Evolutionary conservation across 2,797 vertebrate species (phyloP), one percentile per base, ranked within the genome.

Genomic region (Acrossocheilus fasciatus): DNA sequence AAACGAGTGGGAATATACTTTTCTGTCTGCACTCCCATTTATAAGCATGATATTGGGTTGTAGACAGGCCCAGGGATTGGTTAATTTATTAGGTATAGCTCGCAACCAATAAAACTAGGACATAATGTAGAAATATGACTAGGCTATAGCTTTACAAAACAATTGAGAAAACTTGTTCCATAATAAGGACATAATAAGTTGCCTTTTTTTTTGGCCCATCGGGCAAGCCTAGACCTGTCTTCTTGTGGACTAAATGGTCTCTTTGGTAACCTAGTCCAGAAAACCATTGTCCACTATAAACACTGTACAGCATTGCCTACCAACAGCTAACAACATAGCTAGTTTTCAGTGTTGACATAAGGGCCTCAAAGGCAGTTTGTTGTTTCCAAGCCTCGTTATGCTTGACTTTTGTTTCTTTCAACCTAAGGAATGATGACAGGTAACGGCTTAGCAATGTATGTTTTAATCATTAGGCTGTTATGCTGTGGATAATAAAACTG

Each of bases 201-300:
- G 26, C 26, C 26, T 26, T 26, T 5, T 34, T n/a, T 20, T 23
- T 2, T 9, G 10, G 57, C 50, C 15, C 75, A 41, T 15, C 6
- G 77, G 83, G 64, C 89, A 91, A 87, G 90, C 23, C 88, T 87
- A 68, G 75, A 54, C 90, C 39, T 89, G 90, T 82, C 43, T 87
- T 82, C 76, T 6, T 59, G 54, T 75, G 85, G 36, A 85, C 68
- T 26, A 72, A 88, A 69, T 77, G 50, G 88, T 87, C 74, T 86
- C 88, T 90, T 59, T 81, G 85, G 89, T 80, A 88, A 90, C 89
- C 39, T 17, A 57, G 77, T 64, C 69, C 80, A 77, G 69, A 77
- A 81, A 79, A 43, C 62, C 75, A 83, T 88, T 87, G 88, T 89
- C 66, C 77, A 79, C 74, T 73, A 77, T 64, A 39, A 78, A 43